Evolutionary conservation across 2,888 invertebrate genomes (phyloP).

Genomic region (Proisotoma minuta): DNA sequence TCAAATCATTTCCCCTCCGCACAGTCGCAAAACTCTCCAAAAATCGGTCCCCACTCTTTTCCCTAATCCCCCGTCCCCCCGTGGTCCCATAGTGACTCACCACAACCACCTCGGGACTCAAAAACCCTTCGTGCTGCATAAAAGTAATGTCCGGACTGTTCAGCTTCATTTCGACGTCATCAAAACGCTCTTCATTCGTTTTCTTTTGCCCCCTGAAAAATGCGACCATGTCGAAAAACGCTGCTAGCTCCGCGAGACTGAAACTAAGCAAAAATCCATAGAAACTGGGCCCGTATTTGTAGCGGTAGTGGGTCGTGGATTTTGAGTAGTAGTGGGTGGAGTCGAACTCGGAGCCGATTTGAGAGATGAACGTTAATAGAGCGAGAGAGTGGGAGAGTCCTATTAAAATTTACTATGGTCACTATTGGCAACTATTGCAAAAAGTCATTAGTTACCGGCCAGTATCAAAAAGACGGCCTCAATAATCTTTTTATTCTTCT

Average conservation of each 20-base stretch:
- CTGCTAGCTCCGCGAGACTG: constrained; percentile 42
- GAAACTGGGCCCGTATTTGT: constrained; percentile 46
- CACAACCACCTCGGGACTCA: not conserved
- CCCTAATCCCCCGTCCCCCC: not conserved
- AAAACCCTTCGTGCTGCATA: not conserved
- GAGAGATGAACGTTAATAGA: constrained; percentile 45
- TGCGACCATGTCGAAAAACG: constrained; percentile 45
- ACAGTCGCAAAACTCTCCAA: not conserved
- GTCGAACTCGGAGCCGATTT: constrained; percentile 46
- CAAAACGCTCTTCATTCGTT: not conserved
- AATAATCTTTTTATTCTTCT: constrained; percentile 44
- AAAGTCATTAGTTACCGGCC: constrained; percentile 32
- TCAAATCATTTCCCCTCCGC: not conserved
- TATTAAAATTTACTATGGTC: constrained; percentile 10
- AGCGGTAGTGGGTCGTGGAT: constrained; percentile 43
- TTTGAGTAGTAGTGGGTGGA: constrained; percentile 42
- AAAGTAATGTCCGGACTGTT: not conserved
- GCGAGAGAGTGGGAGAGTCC: constrained; percentile 46
- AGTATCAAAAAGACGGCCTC: constrained; percentile 46
- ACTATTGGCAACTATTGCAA: not conserved
- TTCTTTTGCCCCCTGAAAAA: constrained; percentile 33
- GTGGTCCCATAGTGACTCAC: not conserved
- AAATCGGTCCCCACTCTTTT: not conserved
- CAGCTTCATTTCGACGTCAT: not conserved
- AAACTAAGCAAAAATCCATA: constrained; percentile 45